Percentiles rank a stretch among this genome's conserved stretches.
phyloP scores from a whole-genome alignment of 2,113 vertebrate genomes.

The Vireo altiloquus region DNA sequence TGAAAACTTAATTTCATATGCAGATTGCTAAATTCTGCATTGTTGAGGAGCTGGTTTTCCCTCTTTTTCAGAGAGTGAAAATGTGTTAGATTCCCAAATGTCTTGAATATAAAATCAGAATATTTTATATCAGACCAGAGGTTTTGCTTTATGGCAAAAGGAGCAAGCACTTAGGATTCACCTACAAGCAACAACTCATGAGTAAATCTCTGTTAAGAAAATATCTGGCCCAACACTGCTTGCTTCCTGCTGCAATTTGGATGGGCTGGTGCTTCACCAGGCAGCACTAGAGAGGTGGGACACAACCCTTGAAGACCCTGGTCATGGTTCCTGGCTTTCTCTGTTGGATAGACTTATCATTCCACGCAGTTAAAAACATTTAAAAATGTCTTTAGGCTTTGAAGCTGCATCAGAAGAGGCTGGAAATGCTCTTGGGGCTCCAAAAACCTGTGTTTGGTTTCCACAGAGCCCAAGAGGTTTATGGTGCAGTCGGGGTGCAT shows the following conservation, averaged over 20 bases:
- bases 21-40: neutral
- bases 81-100: neutral
- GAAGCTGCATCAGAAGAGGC: neutral
- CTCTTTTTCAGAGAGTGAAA: neutral
- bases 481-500: rapidly evolving
- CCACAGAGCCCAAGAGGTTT: neutral
- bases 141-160: neutral
- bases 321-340: neutral
- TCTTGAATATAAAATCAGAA: neutral
- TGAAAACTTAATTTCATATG: neutral
- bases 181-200: neutral
- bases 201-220: neutral
- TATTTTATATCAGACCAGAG: neutral
- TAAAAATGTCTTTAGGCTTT: neutral
- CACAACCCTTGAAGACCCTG: neutral
- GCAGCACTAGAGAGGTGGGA: neutral
- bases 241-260: rapidly evolving
- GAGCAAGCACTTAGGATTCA: neutral
- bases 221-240: rapidly evolving
- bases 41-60: neutral
- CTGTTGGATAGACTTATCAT: neutral
- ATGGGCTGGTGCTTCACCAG: neutral
- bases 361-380: neutral
- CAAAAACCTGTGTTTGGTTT: neutral
- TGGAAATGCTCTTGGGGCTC: neutral